phyloP scores from a whole-genome alignment of 2,797 vertebrate species.

The Cossypha caffra region DNA sequence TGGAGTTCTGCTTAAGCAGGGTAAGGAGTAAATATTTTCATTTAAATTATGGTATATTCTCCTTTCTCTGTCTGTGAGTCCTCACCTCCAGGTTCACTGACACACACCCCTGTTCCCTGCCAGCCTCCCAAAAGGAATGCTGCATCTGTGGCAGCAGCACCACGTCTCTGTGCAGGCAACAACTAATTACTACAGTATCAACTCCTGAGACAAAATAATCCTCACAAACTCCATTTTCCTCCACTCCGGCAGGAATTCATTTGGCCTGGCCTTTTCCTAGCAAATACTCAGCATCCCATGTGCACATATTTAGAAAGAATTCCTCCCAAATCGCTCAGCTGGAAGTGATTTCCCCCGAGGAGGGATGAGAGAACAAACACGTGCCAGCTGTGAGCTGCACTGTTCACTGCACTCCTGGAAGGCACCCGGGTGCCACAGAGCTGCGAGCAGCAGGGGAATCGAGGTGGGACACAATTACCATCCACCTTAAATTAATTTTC shows the following conservation, averaged over 20 bases:
- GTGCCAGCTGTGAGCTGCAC: not conserved
- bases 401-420: not conserved
- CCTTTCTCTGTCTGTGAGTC: too few species aligned
- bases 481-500: not conserved
- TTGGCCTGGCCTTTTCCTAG: not conserved
- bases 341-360: not conserved
- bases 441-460: not conserved
- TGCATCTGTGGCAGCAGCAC: not conserved
- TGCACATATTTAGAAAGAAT: not conserved
- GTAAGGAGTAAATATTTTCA: not conserved
- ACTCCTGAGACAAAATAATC: not conserved
- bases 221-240: not conserved
- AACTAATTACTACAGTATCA: rapidly evolving
- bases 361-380: not conserved
- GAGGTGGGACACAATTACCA: not conserved
- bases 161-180: rapidly evolving
- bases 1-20: not conserved
- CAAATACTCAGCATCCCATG: not conserved
- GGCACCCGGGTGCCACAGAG: not conserved
- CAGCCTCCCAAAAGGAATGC: rapidly evolving
- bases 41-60: not conserved
- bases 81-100: not conserved
- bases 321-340: not conserved
- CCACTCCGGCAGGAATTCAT: not conserved
- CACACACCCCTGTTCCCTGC: rapidly evolving